Percentiles rank a stretch among this genome's conserved stretches.
Conservation (phyloP, 2,797 vertebrate species). For the Psittacula echo region DNA sequence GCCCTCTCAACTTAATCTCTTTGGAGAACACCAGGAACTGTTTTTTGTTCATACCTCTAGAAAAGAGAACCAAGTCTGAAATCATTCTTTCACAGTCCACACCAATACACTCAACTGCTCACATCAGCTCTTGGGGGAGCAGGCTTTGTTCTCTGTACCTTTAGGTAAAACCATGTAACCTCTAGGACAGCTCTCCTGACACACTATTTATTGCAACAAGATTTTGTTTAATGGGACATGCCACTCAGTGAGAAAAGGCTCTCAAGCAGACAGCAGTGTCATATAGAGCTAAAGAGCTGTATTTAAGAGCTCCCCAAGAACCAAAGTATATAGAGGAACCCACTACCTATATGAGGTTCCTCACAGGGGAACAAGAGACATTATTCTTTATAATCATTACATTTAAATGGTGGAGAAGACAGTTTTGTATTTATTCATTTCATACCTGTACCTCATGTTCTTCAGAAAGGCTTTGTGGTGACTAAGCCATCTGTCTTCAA, state of each 20-base stretch:
- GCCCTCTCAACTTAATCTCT: not conserved
- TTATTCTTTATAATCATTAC: not conserved
- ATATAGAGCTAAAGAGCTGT: not conserved
- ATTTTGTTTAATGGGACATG: not conserved
- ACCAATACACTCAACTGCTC: not conserved
- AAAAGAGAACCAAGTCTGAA: not conserved
- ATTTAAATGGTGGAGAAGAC: not conserved
- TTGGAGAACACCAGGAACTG: not conserved
- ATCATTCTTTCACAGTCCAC: not conserved
- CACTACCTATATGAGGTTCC: not conserved
- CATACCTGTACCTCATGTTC: not conserved
- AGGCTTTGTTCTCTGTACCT: not conserved
- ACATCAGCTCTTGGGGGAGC: not conserved
- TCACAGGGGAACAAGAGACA: not conserved
- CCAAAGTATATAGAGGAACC: not conserved
- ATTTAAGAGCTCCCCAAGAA: not conserved
- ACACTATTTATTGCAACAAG: not conserved
- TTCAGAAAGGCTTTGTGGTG: not conserved
- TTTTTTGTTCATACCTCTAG: not conserved
- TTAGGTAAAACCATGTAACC: not conserved
- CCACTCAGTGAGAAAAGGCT: not conserved
- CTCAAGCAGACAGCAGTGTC: not conserved
- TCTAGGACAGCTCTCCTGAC: not conserved
- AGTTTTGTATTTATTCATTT: not conserved
- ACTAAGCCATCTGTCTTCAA: not conserved